phyloP scores from a whole-genome alignment of 2,888 invertebrate genomes.

The Lasioglossum vierecki region DNA sequence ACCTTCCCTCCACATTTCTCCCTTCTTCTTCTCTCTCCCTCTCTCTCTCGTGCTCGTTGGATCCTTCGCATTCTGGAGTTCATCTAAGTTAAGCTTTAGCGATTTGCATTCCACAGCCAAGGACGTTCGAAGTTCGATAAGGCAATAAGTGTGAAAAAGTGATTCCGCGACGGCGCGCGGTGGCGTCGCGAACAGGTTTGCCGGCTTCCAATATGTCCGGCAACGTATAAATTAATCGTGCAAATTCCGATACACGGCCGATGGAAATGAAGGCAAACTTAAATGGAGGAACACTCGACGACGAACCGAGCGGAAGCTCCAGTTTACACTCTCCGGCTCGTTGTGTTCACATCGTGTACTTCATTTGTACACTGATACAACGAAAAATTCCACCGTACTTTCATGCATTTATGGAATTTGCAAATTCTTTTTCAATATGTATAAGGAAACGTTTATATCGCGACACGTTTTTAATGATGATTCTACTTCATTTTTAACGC shows the following conservation, averaged over 20 bases:
- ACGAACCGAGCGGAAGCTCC: slow-evolving; percentile 21
- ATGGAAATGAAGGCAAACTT: slow-evolving; percentile 44
- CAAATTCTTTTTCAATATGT: neutral
- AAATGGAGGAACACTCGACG: slow-evolving; percentile 19
- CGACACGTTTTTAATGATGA: neutral
- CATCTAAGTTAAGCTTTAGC: slow-evolving; percentile 70
- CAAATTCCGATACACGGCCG: slow-evolving; percentile 38
- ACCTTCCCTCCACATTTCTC: neutral
- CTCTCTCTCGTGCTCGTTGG: slow-evolving; percentile 10
- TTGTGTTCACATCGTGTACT: neutral
- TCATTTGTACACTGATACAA: neutral
- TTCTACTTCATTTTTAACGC: neutral
- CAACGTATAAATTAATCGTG: slow-evolving; percentile 56
- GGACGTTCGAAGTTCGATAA: slow-evolving; percentile 70
- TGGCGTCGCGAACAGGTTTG: slow-evolving; percentile 22
- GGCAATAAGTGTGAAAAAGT: slow-evolving; percentile 73
- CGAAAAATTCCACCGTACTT: neutral
- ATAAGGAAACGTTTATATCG: neutral
- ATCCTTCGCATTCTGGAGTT: slow-evolving; percentile 51
- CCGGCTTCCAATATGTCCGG: slow-evolving; percentile 43
- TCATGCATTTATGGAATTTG: neutral
- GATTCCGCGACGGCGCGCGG: slow-evolving; percentile 40
- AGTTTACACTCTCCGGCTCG: neutral
- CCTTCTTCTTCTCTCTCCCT: slow-evolving; percentile 12
- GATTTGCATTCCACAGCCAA: slow-evolving; percentile 72